Evolutionary conservation across 2,113 vertebrate genomes (phyloP).

Genomic region (Pseudonaja textilis): DNA sequence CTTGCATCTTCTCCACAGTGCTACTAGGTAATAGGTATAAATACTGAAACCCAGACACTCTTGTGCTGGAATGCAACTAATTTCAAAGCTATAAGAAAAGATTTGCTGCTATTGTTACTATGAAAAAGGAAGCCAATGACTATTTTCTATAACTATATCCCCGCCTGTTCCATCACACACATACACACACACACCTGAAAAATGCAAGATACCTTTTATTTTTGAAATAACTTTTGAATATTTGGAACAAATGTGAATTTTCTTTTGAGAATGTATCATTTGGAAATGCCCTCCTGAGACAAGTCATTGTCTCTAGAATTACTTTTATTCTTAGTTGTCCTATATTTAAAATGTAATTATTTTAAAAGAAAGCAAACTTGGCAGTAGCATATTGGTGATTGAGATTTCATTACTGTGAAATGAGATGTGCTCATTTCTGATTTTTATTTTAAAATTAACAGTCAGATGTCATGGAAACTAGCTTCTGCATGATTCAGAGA

Average conservation of each 20-base stretch:
- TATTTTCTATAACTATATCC: neutral
- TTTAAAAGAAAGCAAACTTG: neutral
- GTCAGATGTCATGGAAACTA: neutral
- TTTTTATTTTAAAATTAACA: neutral
- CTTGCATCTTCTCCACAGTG: neutral
- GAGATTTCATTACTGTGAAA: neutral
- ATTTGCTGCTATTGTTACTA: constrained; percentile 1
- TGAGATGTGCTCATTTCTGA: neutral
- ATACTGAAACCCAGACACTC: constrained; percentile 16
- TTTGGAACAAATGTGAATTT: neutral
- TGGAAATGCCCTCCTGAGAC: neutral
- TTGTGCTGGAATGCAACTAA: constrained; percentile 16
- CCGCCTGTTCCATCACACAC: neutral
- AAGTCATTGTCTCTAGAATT: neutral
- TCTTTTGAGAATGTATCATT: neutral
- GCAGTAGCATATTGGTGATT: neutral
- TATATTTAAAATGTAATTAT: neutral
- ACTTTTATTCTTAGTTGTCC: neutral
- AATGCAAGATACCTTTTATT: neutral
- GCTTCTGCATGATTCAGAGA: neutral
- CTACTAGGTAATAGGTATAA: neutral
- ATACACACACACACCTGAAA: neutral
- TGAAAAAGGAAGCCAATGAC: neutral
- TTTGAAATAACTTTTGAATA: neutral
- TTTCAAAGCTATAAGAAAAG: neutral